A percentile compares a stretch with the other conserved stretches of the same genome.
Conservation (phyloP, 1,140 invertebrate genomes). For the Drosophila grimshawi region DNA sequence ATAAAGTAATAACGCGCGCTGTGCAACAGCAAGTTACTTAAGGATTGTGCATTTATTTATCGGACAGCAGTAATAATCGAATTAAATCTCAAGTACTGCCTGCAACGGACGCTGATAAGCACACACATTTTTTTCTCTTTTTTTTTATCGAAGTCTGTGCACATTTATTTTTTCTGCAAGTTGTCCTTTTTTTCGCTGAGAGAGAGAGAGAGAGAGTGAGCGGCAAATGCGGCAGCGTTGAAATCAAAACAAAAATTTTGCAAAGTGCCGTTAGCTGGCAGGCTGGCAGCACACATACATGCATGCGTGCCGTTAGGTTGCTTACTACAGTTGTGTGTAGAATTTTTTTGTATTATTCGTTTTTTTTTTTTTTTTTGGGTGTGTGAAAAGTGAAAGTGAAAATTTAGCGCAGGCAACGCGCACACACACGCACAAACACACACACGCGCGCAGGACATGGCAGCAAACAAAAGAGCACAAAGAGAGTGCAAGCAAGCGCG, state of each 20-base stretch:
- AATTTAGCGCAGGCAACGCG: constrained; percentile 64
- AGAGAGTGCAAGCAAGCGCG: constrained; percentile 24
- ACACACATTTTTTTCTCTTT: not conserved
- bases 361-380: constrained; percentile 66
- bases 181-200: constrained; percentile 6
- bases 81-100: constrained; percentile 25
- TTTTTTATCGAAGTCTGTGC: constrained; percentile 38
- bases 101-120: constrained; percentile 1
- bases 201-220: constrained; percentile 19
- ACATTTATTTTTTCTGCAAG: constrained; percentile 22
- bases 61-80: not conserved
- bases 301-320: constrained; percentile 1
- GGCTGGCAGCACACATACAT: not conserved
- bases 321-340: constrained; percentile 29
- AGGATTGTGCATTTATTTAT: constrained; percentile 16
- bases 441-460: constrained; percentile 44
- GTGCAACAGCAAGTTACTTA: constrained; percentile 25
- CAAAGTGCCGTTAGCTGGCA: constrained; percentile 1
- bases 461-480: constrained; percentile 33
- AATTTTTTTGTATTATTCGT: constrained; percentile 30
- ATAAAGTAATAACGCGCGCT: constrained; percentile 11
- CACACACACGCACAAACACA: constrained; percentile 32
- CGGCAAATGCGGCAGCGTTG: constrained; percentile 21
- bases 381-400: constrained; percentile 82
- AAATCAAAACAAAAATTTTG: constrained; percentile 48